These are phyloP conservation scores for Megaceryle maxima DNA, from an alignment of 2,113 vertebrate species.

Conservation along the genomic window DNA sequence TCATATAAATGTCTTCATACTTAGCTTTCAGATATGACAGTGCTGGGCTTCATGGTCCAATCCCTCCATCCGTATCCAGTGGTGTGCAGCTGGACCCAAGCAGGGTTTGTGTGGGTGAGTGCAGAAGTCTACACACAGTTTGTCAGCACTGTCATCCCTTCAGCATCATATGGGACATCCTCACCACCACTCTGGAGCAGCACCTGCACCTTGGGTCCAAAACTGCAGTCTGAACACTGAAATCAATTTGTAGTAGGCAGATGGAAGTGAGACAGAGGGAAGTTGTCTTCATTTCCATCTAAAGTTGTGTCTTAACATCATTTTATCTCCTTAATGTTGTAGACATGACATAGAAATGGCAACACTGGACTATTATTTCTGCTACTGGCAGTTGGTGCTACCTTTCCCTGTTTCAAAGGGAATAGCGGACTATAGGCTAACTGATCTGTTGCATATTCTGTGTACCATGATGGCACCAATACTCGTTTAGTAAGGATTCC, in stretches of 20 bases:
- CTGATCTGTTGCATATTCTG: background rate
- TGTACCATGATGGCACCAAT: background rate
- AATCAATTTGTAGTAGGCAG: background rate
- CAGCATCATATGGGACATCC: too few species aligned
- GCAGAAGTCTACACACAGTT: background rate
- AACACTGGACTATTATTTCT: background rate
- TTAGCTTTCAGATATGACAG: background rate
- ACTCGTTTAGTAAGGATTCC: background rate
- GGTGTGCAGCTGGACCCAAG: background rate
- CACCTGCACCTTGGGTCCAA: background rate
- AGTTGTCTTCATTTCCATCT: background rate
- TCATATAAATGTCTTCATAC: background rate
- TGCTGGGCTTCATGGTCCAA: fast-evolving
- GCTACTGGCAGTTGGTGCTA: background rate
- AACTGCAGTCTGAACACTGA: background rate
- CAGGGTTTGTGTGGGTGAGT: background rate
- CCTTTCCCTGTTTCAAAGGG: background rate
- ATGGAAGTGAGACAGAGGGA: background rate
- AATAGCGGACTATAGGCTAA: background rate
- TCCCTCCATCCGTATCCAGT: background rate
- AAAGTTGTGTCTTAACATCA: background rate
- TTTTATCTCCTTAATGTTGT: background rate
- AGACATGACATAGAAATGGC: background rate
- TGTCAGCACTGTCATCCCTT: background rate
- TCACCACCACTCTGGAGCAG: background rate